Conservation (phyloP, 1,140 invertebrate genomes). For the Nomia melanderi region DNA sequence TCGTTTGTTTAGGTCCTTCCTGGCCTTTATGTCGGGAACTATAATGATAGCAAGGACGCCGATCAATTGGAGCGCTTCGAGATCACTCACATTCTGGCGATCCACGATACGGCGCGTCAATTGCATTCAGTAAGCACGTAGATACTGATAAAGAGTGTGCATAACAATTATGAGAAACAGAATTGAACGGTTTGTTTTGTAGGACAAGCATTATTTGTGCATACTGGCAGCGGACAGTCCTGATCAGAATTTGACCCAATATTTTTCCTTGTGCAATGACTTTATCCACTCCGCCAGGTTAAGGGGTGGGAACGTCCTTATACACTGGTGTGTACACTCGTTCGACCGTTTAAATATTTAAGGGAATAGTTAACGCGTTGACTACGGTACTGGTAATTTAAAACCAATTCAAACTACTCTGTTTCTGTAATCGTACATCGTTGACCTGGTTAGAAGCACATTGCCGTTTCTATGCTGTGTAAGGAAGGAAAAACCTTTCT, state of each 20-base stretch:
- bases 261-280: constrained; percentile 96
- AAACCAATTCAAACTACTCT: background rate
- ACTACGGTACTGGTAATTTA: background rate
- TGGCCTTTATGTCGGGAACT: constrained; percentile 93
- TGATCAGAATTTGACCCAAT: constrained; percentile 95
- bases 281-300: constrained; percentile 96
- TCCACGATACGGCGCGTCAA: constrained; percentile 95
- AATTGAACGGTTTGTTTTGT: constrained; percentile 67
- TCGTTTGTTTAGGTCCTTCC: constrained; percentile 86
- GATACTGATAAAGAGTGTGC: too few relatives aligned
- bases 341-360: background rate
- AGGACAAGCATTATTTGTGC: constrained; percentile 97
- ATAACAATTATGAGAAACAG: too few relatives aligned
- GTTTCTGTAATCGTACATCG: too few relatives aligned
- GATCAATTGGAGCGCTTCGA: constrained; percentile 92
- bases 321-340: constrained; percentile 90
- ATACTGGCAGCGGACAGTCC: constrained; percentile 96
- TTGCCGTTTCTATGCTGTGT: too few relatives aligned
- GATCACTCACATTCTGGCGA: constrained; percentile 97
- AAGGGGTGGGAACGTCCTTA: constrained; percentile 94
- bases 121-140: constrained; percentile 87
- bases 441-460: too few relatives aligned
- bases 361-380: background rate
- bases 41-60: constrained; percentile 95
- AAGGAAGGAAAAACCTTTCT: too few relatives aligned